These are phyloP conservation scores for Megastigmus dorsalis DNA, from an alignment of 2,888 invertebrate species.

Conservation along the genomic window DNA sequence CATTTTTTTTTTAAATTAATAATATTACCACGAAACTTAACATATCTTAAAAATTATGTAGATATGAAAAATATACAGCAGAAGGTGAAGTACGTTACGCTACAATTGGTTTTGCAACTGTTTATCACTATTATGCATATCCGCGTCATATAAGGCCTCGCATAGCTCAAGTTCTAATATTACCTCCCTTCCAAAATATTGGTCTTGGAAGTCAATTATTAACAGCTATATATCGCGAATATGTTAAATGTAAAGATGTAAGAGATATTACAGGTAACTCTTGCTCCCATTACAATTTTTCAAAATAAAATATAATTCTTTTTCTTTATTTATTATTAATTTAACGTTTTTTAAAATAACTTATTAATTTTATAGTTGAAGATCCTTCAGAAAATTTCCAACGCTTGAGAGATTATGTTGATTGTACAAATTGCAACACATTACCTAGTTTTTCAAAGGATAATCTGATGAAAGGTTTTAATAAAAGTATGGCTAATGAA, in stretches of 20 bases:
- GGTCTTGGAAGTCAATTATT: slow-evolving; percentile 90
- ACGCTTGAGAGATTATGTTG: slow-evolving; percentile 92
- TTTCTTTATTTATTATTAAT: neutral
- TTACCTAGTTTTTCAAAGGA: slow-evolving; percentile 82
- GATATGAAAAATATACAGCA: slow-evolving; percentile 83
- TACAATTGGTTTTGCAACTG: slow-evolving; percentile 91
- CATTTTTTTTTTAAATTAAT: neutral
- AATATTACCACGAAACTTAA: slow-evolving; percentile 1
- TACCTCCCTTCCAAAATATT: slow-evolving; percentile 92
- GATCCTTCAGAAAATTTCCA: slow-evolving; percentile 95
- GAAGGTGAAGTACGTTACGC: slow-evolving; percentile 81
- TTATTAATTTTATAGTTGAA: slow-evolving; percentile 83
- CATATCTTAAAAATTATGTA: slow-evolving; percentile 64
- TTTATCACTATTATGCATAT: slow-evolving; percentile 96
- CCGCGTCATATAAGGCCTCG: slow-evolving; percentile 90
- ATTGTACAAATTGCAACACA: slow-evolving; percentile 83
- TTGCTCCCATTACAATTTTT: slow-evolving; percentile 31
- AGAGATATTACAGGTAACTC: slow-evolving; percentile 83
- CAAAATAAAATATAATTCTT: neutral
- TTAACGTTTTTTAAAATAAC: slow-evolving; percentile 1
- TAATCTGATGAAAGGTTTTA: slow-evolving; percentile 83
- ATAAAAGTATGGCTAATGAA: slow-evolving; percentile 84
- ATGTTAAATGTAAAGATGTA: slow-evolving; percentile 76
- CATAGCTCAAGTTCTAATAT: slow-evolving; percentile 92
- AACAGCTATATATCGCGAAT: slow-evolving; percentile 78